phyloP scores from a whole-genome alignment of 2,888 invertebrate genomes.

The Synanthedon vespiformis region DNA sequence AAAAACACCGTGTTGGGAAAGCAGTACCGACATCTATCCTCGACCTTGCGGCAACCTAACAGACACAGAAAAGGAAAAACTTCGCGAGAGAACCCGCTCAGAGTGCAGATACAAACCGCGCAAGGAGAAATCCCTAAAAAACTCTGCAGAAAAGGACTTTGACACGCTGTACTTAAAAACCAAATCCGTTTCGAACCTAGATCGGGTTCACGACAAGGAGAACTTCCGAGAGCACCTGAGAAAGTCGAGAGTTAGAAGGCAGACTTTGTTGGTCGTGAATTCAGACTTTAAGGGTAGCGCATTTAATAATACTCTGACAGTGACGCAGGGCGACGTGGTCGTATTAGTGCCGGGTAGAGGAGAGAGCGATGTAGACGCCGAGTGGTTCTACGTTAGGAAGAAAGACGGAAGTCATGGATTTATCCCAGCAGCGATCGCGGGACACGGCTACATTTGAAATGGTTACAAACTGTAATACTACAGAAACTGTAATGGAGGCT shows the following conservation, averaged over 20 bases:
- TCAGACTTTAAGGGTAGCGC: conserved; percentile 73
- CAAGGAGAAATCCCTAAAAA: conserved; percentile 22
- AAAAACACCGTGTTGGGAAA: conserved; percentile 83
- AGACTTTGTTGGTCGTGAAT: conserved; percentile 78
- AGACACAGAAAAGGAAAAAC: conserved; percentile 79
- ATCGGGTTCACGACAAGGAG: conserved; percentile 28
- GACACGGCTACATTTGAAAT: conserved; percentile 77
- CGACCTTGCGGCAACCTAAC: conserved; percentile 85
- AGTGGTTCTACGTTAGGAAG: conserved; percentile 83
- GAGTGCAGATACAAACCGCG: conserved; percentile 73
- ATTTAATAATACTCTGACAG: conserved; percentile 72
- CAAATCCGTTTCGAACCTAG: conserved; percentile 51
- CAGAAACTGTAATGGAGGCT: no score
- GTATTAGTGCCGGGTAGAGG: conserved; percentile 68
- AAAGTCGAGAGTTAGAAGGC: conserved; percentile 56
- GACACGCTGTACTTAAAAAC: conserved; percentile 76
- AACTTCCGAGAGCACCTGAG: conserved; percentile 12
- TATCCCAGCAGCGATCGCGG: conserved; percentile 82
- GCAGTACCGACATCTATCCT: conserved; percentile 84
- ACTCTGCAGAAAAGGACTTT: conserved; percentile 76
- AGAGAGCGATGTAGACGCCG: conserved; percentile 69
- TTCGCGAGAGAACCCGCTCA: conserved; percentile 74
- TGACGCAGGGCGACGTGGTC: conserved; percentile 81
- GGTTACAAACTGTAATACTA: no score
- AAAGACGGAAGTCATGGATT: conserved; percentile 79